A percentile compares a stretch with the other conserved stretches of the same genome.
These are phyloP conservation scores for Trichonephila clavata DNA, from an alignment of 1,140 invertebrate species.

Conservation along the genomic window DNA sequence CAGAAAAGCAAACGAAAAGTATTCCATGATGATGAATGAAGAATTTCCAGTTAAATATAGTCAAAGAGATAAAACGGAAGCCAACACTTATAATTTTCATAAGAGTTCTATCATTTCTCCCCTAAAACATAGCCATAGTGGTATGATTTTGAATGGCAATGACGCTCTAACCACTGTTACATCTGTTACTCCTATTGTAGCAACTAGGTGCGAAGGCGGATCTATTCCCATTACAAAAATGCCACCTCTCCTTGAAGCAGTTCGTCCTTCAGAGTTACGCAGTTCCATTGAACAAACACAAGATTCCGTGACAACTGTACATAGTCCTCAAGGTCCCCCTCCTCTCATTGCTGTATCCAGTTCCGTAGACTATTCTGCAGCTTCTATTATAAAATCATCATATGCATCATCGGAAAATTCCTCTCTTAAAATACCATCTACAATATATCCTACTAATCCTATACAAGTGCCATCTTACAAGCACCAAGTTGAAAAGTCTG, in stretches of 20 bases:
- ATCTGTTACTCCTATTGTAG: conserved; percentile 45
- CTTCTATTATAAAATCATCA: conserved; percentile 19
- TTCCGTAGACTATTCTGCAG: conserved; percentile 17
- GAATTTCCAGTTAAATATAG: conserved; percentile 40
- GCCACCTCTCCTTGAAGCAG: conserved; percentile 66
- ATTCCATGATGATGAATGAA: background rate
- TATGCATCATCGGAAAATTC: conserved; percentile 38
- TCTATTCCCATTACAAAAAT: conserved; percentile 54
- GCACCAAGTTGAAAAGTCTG: conserved; percentile 29
- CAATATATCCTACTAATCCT: conserved; percentile 23
- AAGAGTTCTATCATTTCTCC: conserved; percentile 13
- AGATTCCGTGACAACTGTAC: conserved; percentile 23
- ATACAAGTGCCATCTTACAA: conserved; percentile 51
- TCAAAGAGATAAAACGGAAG: conserved; percentile 6
- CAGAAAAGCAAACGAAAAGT: conserved; percentile 24
- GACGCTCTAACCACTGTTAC: conserved; percentile 58
- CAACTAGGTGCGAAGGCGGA: conserved; percentile 63
- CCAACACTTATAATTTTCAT: conserved; percentile 44
- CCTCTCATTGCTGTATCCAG: conserved; percentile 70
- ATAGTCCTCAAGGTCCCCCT: conserved; percentile 69
- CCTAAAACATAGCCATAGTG: background rate
- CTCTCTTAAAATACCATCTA: conserved; percentile 33
- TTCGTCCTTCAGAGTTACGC: conserved; percentile 35
- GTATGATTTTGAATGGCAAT: conserved; percentile 8
- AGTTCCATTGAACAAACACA: background rate